Conservation (phyloP, 2,797 vertebrate species). For the Ctenopoma multispine region DNA sequence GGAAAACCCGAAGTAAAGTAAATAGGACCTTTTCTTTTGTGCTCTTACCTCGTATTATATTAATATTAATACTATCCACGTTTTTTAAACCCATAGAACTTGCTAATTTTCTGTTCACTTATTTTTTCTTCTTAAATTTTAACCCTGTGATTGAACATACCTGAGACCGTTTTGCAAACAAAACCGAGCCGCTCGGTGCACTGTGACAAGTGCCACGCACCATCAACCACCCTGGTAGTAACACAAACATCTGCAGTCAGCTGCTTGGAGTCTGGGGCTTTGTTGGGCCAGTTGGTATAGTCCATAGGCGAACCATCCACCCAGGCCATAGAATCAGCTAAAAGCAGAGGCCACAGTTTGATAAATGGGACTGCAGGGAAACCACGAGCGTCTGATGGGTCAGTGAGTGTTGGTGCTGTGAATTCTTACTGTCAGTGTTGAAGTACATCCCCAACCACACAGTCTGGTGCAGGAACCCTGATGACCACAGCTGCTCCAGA, state of each 20-base stretch:
- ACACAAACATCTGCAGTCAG: conserved; percentile 85
- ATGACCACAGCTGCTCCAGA: conserved; percentile 85
- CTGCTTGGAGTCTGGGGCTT: conserved; percentile 79
- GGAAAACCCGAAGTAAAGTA: background rate
- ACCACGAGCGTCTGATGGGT: background rate
- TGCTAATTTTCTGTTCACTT: too few relatives aligned
- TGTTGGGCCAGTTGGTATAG: conserved; percentile 90
- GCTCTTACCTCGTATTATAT: too few relatives aligned
- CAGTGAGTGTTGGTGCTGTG: background rate
- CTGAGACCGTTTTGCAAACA: conserved; percentile 89
- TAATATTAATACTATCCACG: too few relatives aligned
- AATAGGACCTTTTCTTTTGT: too few relatives aligned
- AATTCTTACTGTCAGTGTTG: conserved; percentile 87
- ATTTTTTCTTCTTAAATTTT: too few relatives aligned
- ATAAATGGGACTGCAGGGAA: background rate
- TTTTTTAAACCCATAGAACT: too few relatives aligned
- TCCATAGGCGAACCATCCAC: conserved; percentile 87
- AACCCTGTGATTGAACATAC: conserved; percentile 68
- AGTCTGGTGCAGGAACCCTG: conserved; percentile 81
- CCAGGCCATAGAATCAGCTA: conserved; percentile 88
- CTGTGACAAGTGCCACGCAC: conserved; percentile 86
- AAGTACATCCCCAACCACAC: conserved; percentile 91
- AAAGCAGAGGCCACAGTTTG: conserved; percentile 37
- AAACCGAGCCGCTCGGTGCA: conserved; percentile 89
- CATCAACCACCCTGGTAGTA: conserved; percentile 83